Base-by-base conservation (phyloP, 2,888 invertebrate species). In the Ischnus inquisitorius region DNA sequence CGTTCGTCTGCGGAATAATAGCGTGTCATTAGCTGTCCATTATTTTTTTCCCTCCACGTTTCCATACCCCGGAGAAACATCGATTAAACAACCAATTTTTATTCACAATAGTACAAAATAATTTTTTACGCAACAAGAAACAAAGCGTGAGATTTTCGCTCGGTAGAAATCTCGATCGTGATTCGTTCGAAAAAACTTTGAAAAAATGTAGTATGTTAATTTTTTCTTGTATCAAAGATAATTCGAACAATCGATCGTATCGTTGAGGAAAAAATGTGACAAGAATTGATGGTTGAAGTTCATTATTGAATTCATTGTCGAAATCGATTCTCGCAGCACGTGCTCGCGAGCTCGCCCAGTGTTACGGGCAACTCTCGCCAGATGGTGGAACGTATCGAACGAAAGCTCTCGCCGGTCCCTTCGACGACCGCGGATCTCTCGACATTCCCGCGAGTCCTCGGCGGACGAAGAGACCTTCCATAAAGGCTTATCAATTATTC, bases 251-350 rank as follows among this genome's bases (percentile, higher is more conserved):
- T 6, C 28, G 62, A 39, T 39, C 6, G 3, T 16, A 41, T 16
- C 8, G 51, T 54, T 65, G 1, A 19, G 41, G 12, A 34, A 28
- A 68, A 51, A 39, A 48, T n/a, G 54, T 46, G 14, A 51, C 77
- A 46, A 65, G 68, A 25, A 19, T n/a, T n/a, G n/a, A n/a, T n/a
- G n/a, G n/a, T n/a, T n/a, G n/a, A n/a, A n/a, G n/a, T n/a, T n/a
- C n/a, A n/a, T n/a, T n/a, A n/a, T n/a, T n/a, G n/a, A n/a, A 4
- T 57, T 19, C 25, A 76, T 64, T 41, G 41, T 48, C 19, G 19
- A 25, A 72, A 83, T 83, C 76, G 79, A 79, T 83, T 62, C 14
- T 46, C 41, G 43, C n/a, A 77, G 76, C 76, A 77, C 83, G 79
- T 79, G 79, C 28, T 79, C 19, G 57, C 14, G 19, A 77, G 28